These are phyloP conservation scores for Galerucella nymphaeae DNA, from an alignment of 2,888 invertebrate species.

Conservation along the genomic window DNA sequence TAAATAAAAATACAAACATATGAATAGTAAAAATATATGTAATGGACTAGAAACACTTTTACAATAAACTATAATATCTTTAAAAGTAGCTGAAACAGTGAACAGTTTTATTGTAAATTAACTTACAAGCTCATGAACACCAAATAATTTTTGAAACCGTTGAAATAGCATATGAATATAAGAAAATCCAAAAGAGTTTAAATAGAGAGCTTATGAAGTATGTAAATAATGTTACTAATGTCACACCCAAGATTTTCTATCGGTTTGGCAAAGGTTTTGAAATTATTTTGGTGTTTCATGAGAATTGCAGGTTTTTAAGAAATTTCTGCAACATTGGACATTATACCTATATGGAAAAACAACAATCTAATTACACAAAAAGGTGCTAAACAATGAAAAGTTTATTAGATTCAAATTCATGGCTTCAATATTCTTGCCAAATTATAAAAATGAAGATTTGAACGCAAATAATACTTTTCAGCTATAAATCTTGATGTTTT, in stretches of 20 bases:
- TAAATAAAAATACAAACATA: conserved; percentile 19
- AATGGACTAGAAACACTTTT: conserved; percentile 43
- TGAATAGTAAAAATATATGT: conserved; percentile 41
- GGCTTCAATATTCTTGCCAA: no score
- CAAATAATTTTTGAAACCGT: neutral
- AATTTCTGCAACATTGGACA: conserved; percentile 1
- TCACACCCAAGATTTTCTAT: no score
- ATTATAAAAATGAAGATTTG: no score
- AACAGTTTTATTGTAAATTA: neutral
- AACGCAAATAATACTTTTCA: no score
- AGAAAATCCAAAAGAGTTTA: neutral
- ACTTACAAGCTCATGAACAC: neutral
- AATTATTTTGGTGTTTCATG: neutral
- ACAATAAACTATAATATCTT: conserved; percentile 22
- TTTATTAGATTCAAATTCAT: no score
- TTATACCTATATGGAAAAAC: neutral
- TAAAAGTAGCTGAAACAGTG: conserved; percentile 30
- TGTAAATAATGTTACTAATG: neutral
- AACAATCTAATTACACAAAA: neutral
- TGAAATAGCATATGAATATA: neutral
- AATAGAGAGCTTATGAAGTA: neutral
- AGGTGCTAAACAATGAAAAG: no score
- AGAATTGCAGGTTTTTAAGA: neutral
- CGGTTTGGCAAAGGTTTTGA: no score
- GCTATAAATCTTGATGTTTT: neutral